Conservation (phyloP, 2,797 vertebrate genomes). For the Chelonia mydas region DNA sequence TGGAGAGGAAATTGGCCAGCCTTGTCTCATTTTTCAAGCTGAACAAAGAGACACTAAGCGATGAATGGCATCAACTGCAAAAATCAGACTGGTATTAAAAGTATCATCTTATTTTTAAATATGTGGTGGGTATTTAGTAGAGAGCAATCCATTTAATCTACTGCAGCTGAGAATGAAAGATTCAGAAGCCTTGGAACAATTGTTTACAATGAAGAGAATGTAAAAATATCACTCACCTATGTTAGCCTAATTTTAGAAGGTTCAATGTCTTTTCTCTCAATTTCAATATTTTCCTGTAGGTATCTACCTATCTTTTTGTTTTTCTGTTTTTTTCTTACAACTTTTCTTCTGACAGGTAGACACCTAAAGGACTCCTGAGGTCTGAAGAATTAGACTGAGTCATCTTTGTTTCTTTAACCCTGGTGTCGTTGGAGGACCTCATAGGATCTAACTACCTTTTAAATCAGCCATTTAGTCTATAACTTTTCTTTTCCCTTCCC, state of each 20-base stretch:
- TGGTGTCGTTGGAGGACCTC: background rate
- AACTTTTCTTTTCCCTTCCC: background rate
- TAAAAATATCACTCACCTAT: background rate
- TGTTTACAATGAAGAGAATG: background rate
- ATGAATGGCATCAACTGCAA: background rate
- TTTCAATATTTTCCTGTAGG: background rate
- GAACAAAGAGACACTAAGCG: background rate
- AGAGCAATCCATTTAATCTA: background rate
- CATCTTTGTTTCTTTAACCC: background rate
- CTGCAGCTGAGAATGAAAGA: background rate
- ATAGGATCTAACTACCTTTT: background rate
- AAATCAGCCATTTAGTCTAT: background rate
- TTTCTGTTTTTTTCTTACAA: background rate
- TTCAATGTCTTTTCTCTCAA: background rate
- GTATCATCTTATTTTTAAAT: background rate
- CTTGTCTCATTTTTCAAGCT: background rate
- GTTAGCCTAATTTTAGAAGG: background rate
- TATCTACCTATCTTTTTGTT: background rate
- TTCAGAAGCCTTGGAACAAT: background rate
- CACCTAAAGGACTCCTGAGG: background rate
- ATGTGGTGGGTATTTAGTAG: background rate
- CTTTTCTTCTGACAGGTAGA: background rate
- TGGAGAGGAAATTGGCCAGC: background rate
- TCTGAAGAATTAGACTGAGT: background rate
- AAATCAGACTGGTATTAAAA: background rate